These are phyloP conservation scores for Choreutis nemorana DNA, from an alignment of 2,888 invertebrate species.

Conservation along the genomic window DNA sequence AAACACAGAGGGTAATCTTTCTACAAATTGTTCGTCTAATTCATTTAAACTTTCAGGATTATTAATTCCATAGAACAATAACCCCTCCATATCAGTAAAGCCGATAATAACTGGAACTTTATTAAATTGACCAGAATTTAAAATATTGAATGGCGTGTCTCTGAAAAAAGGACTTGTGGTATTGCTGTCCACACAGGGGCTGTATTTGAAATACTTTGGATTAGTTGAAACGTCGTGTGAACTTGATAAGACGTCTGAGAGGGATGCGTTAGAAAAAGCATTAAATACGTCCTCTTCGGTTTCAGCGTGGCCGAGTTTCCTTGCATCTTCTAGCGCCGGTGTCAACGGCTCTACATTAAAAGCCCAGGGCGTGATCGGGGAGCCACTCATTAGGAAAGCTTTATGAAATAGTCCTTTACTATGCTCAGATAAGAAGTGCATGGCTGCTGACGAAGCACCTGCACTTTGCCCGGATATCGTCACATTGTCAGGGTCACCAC, in stretches of 20 bases:
- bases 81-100: constrained; percentile 35
- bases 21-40: constrained; percentile 30
- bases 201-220: constrained; percentile 42
- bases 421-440: constrained; percentile 38
- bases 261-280: constrained; percentile 25
- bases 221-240: constrained; percentile 34
- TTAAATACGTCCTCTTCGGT: constrained; percentile 25
- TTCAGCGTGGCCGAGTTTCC: constrained; percentile 24
- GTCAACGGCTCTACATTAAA: constrained; percentile 32
- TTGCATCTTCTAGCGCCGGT: constrained; percentile 32
- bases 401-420: constrained; percentile 48
- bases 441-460: constrained; percentile 38
- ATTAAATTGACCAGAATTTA: constrained; percentile 36
- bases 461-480: constrained; percentile 52
- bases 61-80: constrained; percentile 40
- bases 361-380: constrained; percentile 41
- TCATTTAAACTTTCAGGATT: constrained; percentile 25
- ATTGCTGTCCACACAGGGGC: constrained; percentile 40
- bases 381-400: constrained; percentile 44
- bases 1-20: constrained; percentile 42
- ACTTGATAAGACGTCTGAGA: constrained; percentile 25
- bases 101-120: constrained; percentile 47
- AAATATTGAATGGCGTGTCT: constrained; percentile 37
- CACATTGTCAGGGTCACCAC: constrained; percentile 53
- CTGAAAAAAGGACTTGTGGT: constrained; percentile 37